phyloP scores from a whole-genome alignment of 2,888 invertebrate genomes.

The Tuta absoluta region DNA sequence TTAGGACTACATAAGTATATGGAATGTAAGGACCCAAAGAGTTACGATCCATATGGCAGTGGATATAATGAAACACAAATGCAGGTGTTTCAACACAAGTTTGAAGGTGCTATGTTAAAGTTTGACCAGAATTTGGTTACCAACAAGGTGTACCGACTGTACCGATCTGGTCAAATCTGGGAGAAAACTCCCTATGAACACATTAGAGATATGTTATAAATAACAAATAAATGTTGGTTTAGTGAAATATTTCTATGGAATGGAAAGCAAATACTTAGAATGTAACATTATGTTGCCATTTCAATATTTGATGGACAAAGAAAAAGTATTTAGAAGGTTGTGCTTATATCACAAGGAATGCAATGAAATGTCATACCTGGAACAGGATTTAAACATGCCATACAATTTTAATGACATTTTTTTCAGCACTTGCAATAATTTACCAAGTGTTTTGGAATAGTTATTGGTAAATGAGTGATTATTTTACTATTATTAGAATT shows the following conservation, averaged over 20 bases:
- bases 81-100: conserved; percentile 73
- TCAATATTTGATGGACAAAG: not conserved
- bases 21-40: conserved; percentile 71
- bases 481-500: too few species aligned
- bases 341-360: not conserved
- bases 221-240: not conserved
- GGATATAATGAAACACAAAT: conserved; percentile 73
- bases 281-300: not conserved
- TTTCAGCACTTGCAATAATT: not conserved
- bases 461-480: too few species aligned
- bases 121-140: conserved; percentile 72
- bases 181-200: conserved; percentile 62
- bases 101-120: conserved; percentile 78
- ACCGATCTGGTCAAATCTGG: conserved; percentile 75
- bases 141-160: conserved; percentile 73
- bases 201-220: conserved; percentile 63
- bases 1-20: conserved; percentile 71
- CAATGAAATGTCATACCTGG: not conserved
- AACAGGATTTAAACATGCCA: not conserved
- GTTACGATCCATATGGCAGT: conserved; percentile 52
- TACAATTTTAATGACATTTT: not conserved
- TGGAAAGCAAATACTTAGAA: not conserved
- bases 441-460: too few species aligned
- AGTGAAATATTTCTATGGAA: not conserved
- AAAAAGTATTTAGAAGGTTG: not conserved